Percentiles rank a stretch among this genome's conserved stretches.
Evolutionary conservation across 2,797 vertebrate genomes (phyloP).

Genomic region (Macropus fuliginosus): DNA sequence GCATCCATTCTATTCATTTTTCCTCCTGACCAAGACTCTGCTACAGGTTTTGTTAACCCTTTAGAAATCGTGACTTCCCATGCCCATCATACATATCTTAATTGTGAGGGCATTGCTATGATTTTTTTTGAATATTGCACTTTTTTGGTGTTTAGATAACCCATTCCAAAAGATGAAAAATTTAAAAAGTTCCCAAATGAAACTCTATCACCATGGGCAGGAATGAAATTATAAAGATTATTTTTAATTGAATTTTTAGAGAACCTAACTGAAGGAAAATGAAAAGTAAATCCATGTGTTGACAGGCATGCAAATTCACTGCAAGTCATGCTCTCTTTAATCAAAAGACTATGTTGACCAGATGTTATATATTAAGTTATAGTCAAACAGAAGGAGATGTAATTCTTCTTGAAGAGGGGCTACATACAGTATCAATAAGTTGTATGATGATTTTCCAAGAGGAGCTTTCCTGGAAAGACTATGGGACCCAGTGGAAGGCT

Average conservation of each 20-base stretch:
- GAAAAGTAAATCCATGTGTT: constrained; percentile 1
- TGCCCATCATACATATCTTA: neutral
- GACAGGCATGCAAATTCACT: neutral
- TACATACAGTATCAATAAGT: neutral
- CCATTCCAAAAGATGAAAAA: neutral
- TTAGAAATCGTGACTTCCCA: neutral
- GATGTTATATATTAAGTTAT: neutral
- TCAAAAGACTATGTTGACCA: constrained; percentile 19
- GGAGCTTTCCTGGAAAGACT: neutral
- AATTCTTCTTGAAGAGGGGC: neutral
- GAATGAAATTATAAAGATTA: constrained; percentile 45
- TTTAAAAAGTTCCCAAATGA: constrained; percentile 3
- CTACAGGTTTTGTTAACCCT: neutral
- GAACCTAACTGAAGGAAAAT: constrained; percentile 16
- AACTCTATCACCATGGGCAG: neutral
- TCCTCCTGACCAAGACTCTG: neutral
- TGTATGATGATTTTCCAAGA: neutral
- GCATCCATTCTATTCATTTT: neutral
- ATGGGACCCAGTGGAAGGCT: neutral
- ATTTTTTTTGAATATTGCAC: neutral
- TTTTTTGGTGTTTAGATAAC: constrained; percentile 7
- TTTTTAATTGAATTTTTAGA: constrained; percentile 22
- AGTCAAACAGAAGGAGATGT: neutral
- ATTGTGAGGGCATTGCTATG: neutral
- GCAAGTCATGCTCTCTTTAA: constrained; percentile 4